Evolutionary conservation across 2,113 vertebrate genomes (phyloP).

Genomic region (Eublepharis macularius): DNA sequence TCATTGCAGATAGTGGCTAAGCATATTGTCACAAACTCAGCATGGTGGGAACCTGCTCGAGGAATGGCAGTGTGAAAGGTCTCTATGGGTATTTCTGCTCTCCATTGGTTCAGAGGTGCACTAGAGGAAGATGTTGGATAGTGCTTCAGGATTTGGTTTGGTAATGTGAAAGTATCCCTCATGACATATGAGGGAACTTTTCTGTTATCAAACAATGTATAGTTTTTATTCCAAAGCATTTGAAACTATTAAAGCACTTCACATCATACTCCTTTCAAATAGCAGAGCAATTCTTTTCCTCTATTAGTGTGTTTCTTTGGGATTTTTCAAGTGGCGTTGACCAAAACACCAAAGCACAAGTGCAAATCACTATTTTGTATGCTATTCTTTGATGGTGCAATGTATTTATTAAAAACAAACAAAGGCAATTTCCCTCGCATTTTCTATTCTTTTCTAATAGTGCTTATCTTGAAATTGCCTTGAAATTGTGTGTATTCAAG

Average conservation of each 20-base stretch:
- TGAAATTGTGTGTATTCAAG: background rate
- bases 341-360: conserved; percentile 12
- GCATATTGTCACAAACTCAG: background rate
- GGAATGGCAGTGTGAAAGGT: background rate
- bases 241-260: background rate
- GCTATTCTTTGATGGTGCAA: conserved; percentile 17
- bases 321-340: fast-evolving
- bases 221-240: background rate
- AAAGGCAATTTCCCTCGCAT: conserved; percentile 21
- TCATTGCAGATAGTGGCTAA: background rate
- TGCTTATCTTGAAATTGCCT: conserved; percentile 30
- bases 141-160: background rate
- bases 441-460: conserved; percentile 6
- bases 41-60: background rate
- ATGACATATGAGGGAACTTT: background rate
- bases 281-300: background rate
- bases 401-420: conserved; percentile 29
- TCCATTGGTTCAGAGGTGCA: background rate
- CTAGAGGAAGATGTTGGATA: background rate
- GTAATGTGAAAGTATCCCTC: background rate
- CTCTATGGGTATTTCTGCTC: background rate
- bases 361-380: conserved; percentile 9
- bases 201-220: background rate
- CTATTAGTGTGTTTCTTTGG: background rate
- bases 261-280: background rate